Evolutionary conservation across 92 coral and sea anemone genomes (phyloP).

Genomic region (Phenganax stokvisi): DNA sequence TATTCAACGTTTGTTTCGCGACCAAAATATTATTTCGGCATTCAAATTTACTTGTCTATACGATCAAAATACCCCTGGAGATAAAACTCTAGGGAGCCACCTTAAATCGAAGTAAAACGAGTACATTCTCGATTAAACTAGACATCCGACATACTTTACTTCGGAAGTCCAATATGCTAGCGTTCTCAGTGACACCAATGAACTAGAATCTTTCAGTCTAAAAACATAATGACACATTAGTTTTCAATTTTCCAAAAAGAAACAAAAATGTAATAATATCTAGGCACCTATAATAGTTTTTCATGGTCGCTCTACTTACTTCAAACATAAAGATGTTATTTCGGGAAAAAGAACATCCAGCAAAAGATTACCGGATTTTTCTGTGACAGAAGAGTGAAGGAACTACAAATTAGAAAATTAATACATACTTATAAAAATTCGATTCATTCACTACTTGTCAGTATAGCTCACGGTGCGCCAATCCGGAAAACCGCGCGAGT

Average conservation of each 20-base stretch:
- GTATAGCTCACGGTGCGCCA: too few species aligned
- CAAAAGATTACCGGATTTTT: conserved; percentile 47
- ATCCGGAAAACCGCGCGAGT: too few species aligned
- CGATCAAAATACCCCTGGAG: too few species aligned
- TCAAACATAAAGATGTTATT: conserved; percentile 65
- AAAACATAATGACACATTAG: neutral
- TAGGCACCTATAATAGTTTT: neutral
- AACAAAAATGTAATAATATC: neutral
- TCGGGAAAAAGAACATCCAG: conserved; percentile 72
- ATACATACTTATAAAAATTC: neutral
- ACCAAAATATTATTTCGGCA: too few species aligned
- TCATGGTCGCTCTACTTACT: conserved; percentile 44
- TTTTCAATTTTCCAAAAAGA: neutral
- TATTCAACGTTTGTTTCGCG: too few species aligned
- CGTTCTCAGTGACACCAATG: conserved; percentile 62
- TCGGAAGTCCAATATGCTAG: conserved; percentile 74
- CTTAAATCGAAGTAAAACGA: too few species aligned
- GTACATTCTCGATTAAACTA: neutral
- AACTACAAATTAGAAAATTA: neutral
- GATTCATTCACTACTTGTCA: neutral
- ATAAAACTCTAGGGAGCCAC: too few species aligned
- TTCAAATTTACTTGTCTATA: too few species aligned
- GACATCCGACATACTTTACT: conserved; percentile 51
- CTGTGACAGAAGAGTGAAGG: neutral
- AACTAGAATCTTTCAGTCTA: conserved; percentile 73